phyloP scores from a whole-genome alignment of 2,888 invertebrate genomes.

The Neoscelio sp. region DNA sequence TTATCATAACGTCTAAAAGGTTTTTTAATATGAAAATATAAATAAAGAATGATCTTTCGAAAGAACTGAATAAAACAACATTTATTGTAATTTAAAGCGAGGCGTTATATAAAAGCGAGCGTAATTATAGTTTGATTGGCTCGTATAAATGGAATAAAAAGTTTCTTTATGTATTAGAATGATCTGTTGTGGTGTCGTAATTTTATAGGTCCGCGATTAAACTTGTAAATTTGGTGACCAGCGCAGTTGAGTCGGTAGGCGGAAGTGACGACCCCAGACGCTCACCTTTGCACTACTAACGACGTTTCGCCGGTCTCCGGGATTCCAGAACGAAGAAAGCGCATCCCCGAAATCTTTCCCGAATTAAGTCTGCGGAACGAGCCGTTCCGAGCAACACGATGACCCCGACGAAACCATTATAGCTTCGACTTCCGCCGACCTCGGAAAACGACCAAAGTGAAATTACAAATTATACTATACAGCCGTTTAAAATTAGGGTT shows the following conservation, averaged over 20 bases:
- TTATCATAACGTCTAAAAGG: too few relatives aligned
- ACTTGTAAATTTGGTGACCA: slow-evolving; percentile 82
- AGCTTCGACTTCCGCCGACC: slow-evolving; percentile 72
- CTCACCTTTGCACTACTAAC: slow-evolving; percentile 83
- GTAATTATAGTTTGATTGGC: slow-evolving; percentile 58
- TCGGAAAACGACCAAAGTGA: slow-evolving; percentile 29
- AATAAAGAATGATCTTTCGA: slow-evolving; percentile 19
- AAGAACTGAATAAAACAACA: slow-evolving; percentile 52
- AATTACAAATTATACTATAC: background rate
- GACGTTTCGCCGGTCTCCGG: slow-evolving; percentile 77
- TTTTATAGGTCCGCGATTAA: slow-evolving; percentile 82
- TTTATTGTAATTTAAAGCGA: slow-evolving; percentile 32
- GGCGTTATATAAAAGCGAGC: slow-evolving; percentile 44
- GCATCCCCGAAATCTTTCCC: slow-evolving; percentile 61
- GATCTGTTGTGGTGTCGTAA: slow-evolving; percentile 72
- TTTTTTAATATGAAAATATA: slow-evolving; percentile 6
- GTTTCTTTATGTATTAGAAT: slow-evolving; percentile 43
- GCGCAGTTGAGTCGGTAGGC: slow-evolving; percentile 80
- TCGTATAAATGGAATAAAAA: slow-evolving; percentile 51
- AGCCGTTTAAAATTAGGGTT: slow-evolving; percentile 15
- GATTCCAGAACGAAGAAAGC: slow-evolving; percentile 68
- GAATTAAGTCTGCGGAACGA: slow-evolving; percentile 62
- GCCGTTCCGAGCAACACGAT: slow-evolving; percentile 50
- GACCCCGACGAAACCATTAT: slow-evolving; percentile 71
- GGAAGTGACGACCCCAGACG: slow-evolving; percentile 82